Evolutionary conservation across 1,140 invertebrate genomes (phyloP).

Genomic region (Vanessa tameamea): DNA sequence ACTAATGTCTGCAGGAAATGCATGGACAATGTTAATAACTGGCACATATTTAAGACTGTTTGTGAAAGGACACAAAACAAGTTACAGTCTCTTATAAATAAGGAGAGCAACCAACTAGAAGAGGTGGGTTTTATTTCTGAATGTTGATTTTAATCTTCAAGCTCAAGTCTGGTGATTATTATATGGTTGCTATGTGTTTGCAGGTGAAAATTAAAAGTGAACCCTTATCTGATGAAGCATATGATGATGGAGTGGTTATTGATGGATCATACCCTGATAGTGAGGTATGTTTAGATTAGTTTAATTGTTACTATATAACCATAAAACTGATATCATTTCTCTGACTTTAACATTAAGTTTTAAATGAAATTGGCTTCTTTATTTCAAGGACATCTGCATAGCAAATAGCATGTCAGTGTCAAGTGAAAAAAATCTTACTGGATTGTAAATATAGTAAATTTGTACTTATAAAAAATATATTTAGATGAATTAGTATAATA

Average conservation of each 20-base stretch:
- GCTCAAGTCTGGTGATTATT: slow-evolving; percentile 58
- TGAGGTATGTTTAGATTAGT: slow-evolving; percentile 58
- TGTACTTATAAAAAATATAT: not conserved
- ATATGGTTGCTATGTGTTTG: slow-evolving; percentile 60
- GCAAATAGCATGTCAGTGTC: slow-evolving; percentile 47
- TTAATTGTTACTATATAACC: not conserved
- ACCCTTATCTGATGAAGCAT: slow-evolving; percentile 71
- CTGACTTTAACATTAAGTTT: slow-evolving; percentile 12
- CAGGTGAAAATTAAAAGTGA: slow-evolving; percentile 79
- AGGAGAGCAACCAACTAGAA: slow-evolving; percentile 76
- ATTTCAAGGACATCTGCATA: slow-evolving; percentile 68
- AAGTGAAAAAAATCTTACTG: not conserved
- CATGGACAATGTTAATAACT: slow-evolving; percentile 81
- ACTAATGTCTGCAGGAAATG: slow-evolving; percentile 82
- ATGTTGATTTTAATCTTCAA: not conserved
- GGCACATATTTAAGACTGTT: slow-evolving; percentile 80
- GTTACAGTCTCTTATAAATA: slow-evolving; percentile 77
- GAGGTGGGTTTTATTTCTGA: slow-evolving; percentile 63
- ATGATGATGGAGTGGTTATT: slow-evolving; percentile 79
- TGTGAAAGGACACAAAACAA: slow-evolving; percentile 82
- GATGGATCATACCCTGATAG: slow-evolving; percentile 74
- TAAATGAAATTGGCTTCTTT: slow-evolving; percentile 34
- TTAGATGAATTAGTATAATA: too few species aligned
- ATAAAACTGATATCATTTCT: not conserved
- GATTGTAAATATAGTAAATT: not conserved